Evolutionary conservation across 2,797 vertebrate species (phyloP).

Genomic region (Xenops minutus): DNA sequence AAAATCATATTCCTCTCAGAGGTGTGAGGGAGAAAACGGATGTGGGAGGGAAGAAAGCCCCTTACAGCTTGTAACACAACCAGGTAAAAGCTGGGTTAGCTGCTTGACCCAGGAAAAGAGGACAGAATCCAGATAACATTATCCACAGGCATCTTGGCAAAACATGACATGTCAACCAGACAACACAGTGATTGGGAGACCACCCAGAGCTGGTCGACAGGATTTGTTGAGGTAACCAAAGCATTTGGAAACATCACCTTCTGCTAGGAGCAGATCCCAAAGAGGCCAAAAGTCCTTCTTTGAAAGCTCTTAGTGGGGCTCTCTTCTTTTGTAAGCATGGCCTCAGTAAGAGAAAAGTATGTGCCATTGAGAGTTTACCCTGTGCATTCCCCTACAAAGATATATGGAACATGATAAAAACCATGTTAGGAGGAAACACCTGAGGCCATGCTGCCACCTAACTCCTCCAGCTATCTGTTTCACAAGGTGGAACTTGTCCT

Average conservation of each 20-base stretch:
- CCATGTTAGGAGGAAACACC: neutral
- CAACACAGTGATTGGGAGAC: fast-evolving
- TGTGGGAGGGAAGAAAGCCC: neutral
- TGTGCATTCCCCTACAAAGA: neutral
- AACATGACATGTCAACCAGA: neutral
- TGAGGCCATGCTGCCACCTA: neutral
- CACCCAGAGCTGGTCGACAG: neutral
- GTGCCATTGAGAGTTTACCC: neutral
- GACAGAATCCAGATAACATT: neutral
- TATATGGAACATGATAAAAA: neutral
- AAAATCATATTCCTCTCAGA: neutral
- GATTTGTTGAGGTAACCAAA: neutral
- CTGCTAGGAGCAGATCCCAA: neutral
- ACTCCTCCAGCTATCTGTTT: neutral
- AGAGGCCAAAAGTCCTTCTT: neutral
- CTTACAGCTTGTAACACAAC: neutral
- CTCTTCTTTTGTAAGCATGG: neutral
- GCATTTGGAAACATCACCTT: neutral
- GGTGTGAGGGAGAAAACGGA: neutral
- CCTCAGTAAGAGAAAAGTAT: neutral
- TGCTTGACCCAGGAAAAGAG: neutral
- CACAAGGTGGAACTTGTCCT: neutral
- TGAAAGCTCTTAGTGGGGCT: neutral
- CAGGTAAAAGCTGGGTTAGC: neutral
- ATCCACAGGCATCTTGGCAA: fast-evolving